phyloP scores from a whole-genome alignment of 1,140 invertebrate species.

The Brachionus rubens region DNA sequence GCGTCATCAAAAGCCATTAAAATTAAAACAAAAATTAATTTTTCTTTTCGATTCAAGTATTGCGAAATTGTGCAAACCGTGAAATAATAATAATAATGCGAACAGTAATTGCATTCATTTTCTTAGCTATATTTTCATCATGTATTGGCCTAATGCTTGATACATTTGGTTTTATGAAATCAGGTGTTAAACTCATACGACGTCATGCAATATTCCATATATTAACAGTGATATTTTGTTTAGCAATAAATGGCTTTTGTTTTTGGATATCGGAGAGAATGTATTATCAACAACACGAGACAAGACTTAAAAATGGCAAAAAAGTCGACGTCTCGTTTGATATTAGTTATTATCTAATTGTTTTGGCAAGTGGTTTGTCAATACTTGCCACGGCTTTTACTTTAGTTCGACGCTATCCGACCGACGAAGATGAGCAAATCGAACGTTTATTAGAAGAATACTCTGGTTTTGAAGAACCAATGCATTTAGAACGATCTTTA shows the following conservation, averaged over 20 bases:
- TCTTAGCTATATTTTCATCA: slow-evolving; percentile 45
- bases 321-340: slow-evolving; percentile 45
- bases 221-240: slow-evolving; percentile 41
- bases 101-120: slow-evolving; percentile 37
- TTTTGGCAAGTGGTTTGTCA: slow-evolving; percentile 29
- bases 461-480: slow-evolving; percentile 1
- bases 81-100: slow-evolving; percentile 44
- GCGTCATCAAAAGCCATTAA: too few relatives aligned
- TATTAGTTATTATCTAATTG: slow-evolving; percentile 41
- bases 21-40: too few relatives aligned
- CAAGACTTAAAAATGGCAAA: slow-evolving; percentile 41
- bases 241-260: slow-evolving; percentile 39
- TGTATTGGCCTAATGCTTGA: slow-evolving; percentile 36
- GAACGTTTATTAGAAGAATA: slow-evolving; percentile 36
- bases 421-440: slow-evolving; percentile 43
- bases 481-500: slow-evolving; percentile 41
- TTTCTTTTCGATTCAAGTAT: slow-evolving; percentile 25
- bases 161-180: slow-evolving; percentile 40
- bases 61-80: slow-evolving; percentile 29
- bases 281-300: slow-evolving; percentile 36
- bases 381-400: slow-evolving; percentile 43
- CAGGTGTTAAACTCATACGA: slow-evolving; percentile 30
- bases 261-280: slow-evolving; percentile 46
- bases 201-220: slow-evolving; percentile 45
- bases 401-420: slow-evolving; percentile 36